These are phyloP conservation scores for Syngnathus floridae DNA, from an alignment of 2,113 vertebrate species.

Conservation along the genomic window DNA sequence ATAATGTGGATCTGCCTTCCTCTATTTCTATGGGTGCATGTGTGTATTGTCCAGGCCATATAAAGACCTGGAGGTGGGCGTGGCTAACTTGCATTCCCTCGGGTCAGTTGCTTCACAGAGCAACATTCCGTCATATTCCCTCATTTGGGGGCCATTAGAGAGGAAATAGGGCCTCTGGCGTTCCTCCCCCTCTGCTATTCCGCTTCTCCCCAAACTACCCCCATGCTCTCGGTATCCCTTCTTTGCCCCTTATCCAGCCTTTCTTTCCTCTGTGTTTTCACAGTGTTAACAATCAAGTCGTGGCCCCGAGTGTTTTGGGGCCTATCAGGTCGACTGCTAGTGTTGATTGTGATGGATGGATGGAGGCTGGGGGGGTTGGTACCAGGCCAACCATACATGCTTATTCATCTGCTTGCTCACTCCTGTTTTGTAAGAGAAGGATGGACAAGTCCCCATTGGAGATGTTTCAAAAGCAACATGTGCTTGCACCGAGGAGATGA, in stretches of 20 bases:
- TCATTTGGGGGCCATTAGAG: constrained; percentile 66
- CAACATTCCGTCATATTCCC: constrained; percentile 58
- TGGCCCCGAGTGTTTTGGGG: constrained; percentile 67
- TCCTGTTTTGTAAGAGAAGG: constrained; percentile 27
- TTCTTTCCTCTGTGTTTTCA: constrained; percentile 51
- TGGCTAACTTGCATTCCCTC: constrained; percentile 36
- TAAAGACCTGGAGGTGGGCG: constrained; percentile 23
- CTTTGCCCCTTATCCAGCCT: constrained; percentile 25
- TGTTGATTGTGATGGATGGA: constrained; percentile 72
- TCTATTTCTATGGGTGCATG: constrained; percentile 27
- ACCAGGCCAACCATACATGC: constrained; percentile 20
- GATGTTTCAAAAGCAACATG: constrained; percentile 2
- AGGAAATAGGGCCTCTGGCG: constrained; percentile 67
- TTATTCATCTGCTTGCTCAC: constrained; percentile 42
- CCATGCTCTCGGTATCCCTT: constrained; percentile 36
- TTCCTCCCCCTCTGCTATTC: constrained; percentile 23
- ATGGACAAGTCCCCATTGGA: background rate
- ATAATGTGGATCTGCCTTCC: constrained; percentile 10
- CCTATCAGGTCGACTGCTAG: constrained; percentile 61
- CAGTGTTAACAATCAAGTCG: constrained; percentile 66
- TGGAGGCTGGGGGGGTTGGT: constrained; percentile 21
- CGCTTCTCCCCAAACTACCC: constrained; percentile 22
- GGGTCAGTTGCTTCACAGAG: constrained; percentile 64
- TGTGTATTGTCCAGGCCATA: constrained; percentile 16
- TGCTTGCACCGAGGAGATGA: background rate